A percentile compares a stretch with the other conserved stretches of the same genome.
Conservation (phyloP, 2,113 vertebrate species). For the Platysternon megacephalum region DNA sequence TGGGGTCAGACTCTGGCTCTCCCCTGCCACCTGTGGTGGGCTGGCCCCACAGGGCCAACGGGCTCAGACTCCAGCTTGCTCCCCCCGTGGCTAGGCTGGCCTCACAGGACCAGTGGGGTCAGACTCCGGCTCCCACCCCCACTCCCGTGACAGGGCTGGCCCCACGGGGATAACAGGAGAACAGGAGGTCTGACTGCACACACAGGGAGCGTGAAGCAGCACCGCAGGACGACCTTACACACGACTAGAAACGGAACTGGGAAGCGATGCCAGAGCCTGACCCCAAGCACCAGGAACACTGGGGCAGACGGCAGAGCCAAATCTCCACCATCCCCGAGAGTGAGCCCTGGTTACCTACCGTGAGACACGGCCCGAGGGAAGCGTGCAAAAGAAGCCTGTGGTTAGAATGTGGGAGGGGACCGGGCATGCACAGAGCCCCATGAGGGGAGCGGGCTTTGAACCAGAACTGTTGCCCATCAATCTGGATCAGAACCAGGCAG, state of each 20-base stretch:
- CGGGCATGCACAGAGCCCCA: background rate
- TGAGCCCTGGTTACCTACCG: slow-evolving; percentile 60
- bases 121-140: background rate
- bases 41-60: too few species aligned
- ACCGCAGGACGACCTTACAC: background rate
- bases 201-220: background rate
- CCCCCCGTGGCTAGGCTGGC: too few species aligned
- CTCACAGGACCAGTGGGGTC: too few species aligned
- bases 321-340: background rate
- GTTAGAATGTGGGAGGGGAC: slow-evolving; percentile 49
- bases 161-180: background rate
- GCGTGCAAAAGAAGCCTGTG: slow-evolving; percentile 74
- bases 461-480: background rate
- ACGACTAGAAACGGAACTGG: background rate
- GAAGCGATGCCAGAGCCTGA: background rate
- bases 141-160: background rate
- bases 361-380: slow-evolving; percentile 59
- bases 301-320: background rate
- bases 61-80: too few species aligned
- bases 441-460: background rate
- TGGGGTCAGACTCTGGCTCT: background rate
- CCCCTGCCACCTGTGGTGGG: too few species aligned
- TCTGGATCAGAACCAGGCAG: background rate
- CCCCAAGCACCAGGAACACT: rapidly evolving
- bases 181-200: background rate